Evolutionary conservation across 2,113 vertebrate species (phyloP).

Genomic region (Acanthochromis polyacanthus): DNA sequence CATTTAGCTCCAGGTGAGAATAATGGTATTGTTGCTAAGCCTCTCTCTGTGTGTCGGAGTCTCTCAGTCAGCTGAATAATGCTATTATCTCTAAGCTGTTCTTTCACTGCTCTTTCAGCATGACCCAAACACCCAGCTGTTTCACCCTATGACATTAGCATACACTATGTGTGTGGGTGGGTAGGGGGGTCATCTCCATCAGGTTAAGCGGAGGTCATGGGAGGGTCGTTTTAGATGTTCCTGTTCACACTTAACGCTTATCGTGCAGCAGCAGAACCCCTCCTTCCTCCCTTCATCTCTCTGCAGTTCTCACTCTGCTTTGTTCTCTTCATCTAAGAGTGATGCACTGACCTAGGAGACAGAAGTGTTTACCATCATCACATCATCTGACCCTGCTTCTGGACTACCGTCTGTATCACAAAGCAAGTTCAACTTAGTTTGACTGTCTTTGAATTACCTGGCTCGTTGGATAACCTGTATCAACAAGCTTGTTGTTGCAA

Average conservation of each 20-base stretch:
- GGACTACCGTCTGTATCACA: not conserved
- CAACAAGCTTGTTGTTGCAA: not conserved
- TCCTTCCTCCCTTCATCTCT: slow-evolving; percentile 2
- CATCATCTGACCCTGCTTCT: slow-evolving; percentile 15
- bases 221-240: slow-evolving; percentile 65
- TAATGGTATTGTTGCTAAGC: slow-evolving; percentile 59
- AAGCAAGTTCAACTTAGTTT: not conserved
- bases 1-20: slow-evolving; percentile 69
- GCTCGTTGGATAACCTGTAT: not conserved
- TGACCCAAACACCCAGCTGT: slow-evolving; percentile 74
- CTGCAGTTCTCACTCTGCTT: not conserved
- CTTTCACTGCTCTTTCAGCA: slow-evolving; percentile 70
- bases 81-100: slow-evolving; percentile 74
- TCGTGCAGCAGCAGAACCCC: slow-evolving; percentile 52
- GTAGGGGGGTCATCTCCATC: slow-evolving; percentile 71
- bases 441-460: not conserved
- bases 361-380: not conserved
- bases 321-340: slow-evolving; percentile 3
- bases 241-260: slow-evolving; percentile 51
- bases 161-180: slow-evolving; percentile 70
- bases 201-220: slow-evolving; percentile 81
- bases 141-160: slow-evolving; percentile 81
- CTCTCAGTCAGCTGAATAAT: slow-evolving; percentile 74
- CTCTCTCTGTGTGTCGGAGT: slow-evolving; percentile 39
- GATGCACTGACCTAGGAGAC: not conserved